Evolutionary conservation across 2,888 invertebrate genomes (phyloP), one percentile per base, ranked within the genome.

Genomic region (Nomada fabriciana): DNA sequence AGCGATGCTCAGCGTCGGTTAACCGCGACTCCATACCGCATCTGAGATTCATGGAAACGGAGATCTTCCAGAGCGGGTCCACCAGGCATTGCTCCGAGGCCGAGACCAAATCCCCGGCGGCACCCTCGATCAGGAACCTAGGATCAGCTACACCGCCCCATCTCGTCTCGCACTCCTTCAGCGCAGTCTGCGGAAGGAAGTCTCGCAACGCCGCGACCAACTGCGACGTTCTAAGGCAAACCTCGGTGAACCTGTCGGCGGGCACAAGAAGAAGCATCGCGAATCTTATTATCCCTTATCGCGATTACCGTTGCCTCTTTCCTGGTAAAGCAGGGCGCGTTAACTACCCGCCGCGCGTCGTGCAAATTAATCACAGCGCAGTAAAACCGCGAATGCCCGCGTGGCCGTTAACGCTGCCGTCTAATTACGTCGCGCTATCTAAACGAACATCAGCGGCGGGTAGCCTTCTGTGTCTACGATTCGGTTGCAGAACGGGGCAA

Each of bases 11-110:
- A 0, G 97, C 96, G 91, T 97, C 97, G 1, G 97, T 95, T 23
- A 97, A 95, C 86, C 96, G 95, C 53, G 95, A 95, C 2, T 88
- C 84, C 80, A 95, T 94, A 59, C 95, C 95, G 91, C 97, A 97
- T 74, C 96, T 95, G 11, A 97, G 94, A 23, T 97, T 95, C 80
- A 96, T 96, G 47, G 93, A 92, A 15, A 94, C 93, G 0, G 94
- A 93, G 59, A 97, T 96, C 94, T 97, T 97, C 97, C 97, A 98
- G 92, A 97, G 95, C 0, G 97, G 97, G 92, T 97, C 97, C 63
- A 96, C 95, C 79, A 98, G 96, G 92, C 98, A 98, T 79, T 97
- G 95, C 92, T 97, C 97, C 65, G 95, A 94, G 79, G 96, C 96
- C 0, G 97, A 97, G 0, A 98, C 98, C 82, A 98, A 94, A 93